Evolutionary conservation across 1,140 invertebrate species (phyloP).

Genomic region (Habropoda laboriosa): DNA sequence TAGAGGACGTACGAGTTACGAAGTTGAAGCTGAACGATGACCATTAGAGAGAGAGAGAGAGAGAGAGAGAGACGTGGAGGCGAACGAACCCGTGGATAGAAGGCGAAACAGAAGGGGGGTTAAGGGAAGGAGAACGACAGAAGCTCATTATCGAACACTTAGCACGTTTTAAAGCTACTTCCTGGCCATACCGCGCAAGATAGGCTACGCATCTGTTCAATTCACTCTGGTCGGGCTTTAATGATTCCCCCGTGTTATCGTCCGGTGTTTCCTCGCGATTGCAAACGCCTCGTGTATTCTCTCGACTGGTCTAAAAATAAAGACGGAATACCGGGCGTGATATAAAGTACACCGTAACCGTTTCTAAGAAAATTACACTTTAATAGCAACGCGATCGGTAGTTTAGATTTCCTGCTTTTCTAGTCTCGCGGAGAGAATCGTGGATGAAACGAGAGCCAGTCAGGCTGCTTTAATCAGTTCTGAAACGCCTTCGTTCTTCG

Average conservation of each 20-base stretch:
- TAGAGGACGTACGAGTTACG: background rate
- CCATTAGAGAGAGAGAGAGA: background rate
- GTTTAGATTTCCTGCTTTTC: background rate
- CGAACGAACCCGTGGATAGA: conserved; percentile 48
- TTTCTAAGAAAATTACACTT: background rate
- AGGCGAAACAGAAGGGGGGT: background rate
- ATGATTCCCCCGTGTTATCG: conserved; percentile 50
- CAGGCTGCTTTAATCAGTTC: background rate
- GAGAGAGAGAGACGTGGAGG: conserved; percentile 17
- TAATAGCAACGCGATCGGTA: background rate
- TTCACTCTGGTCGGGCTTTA: conserved; percentile 24
- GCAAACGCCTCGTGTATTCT: background rate
- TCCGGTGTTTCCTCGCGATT: conserved; percentile 31
- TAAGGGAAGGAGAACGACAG: background rate
- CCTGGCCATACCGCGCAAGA: conserved; percentile 37
- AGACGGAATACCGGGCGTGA: background rate
- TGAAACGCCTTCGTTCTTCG: background rate
- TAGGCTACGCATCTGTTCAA: conserved; percentile 18
- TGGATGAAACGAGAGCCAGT: background rate
- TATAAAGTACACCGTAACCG: background rate
- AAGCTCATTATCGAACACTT: conserved; percentile 62
- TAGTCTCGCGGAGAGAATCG: background rate
- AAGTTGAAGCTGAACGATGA: background rate
- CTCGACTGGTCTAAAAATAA: background rate
- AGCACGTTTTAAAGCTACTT: conserved; percentile 63